Percentiles rank a stretch among this genome's conserved stretches.
Conservation (phyloP, 2,888 invertebrate genomes). For the Crossocerus cetratus region DNA sequence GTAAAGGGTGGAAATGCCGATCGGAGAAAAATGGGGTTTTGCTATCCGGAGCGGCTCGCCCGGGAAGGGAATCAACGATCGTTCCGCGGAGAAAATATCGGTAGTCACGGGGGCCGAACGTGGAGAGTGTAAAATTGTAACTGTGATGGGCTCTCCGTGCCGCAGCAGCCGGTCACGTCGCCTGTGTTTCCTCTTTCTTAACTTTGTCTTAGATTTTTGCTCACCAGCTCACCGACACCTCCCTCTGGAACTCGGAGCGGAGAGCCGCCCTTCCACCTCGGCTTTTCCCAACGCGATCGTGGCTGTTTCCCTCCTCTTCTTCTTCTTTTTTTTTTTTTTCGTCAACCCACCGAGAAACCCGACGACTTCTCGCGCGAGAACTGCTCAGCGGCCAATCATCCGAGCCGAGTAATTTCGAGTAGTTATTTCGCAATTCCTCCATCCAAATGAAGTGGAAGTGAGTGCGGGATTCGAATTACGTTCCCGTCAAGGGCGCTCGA, state of each 20-base stretch:
- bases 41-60: neutral
- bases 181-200: constrained; percentile 7
- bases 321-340: too few species aligned
- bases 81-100: constrained; percentile 17
- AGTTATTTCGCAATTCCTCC: too few species aligned
- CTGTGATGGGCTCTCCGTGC: constrained; percentile 39
- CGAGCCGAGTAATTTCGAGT: neutral
- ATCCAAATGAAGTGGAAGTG: too few species aligned
- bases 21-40: neutral
- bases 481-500: too few species aligned
- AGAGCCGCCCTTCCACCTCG: constrained; percentile 41
- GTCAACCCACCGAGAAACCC: neutral
- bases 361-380: constrained; percentile 1
- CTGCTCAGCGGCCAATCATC: neutral
- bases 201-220: neutral
- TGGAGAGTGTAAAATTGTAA: constrained; percentile 46
- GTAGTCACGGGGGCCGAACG: constrained; percentile 15
- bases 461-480: too few species aligned
- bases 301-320: constrained; percentile 22
- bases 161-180: constrained; percentile 23
- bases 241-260: constrained; percentile 11
- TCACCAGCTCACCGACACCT: constrained; percentile 26
- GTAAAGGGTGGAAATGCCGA: constrained; percentile 1
- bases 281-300: constrained; percentile 22
- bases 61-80: neutral